Percentiles rank a stretch among this genome's conserved stretches.
Conservation (phyloP, 2,888 invertebrate species). For the Nudaria mundana region DNA sequence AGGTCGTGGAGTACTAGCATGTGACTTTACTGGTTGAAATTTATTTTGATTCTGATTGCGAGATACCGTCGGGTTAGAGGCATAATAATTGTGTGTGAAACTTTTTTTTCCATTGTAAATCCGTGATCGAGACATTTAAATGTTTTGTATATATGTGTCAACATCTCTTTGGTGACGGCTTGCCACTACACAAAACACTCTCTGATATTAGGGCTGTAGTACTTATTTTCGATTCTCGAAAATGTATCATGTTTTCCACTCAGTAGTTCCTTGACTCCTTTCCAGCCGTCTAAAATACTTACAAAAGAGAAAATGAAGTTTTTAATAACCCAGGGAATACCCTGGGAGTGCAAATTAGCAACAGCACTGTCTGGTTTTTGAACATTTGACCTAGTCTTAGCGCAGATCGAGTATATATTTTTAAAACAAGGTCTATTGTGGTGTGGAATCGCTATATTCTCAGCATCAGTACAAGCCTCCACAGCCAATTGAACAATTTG, state of each 20-base stretch:
- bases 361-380: constrained; percentile 86
- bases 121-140: constrained; percentile 81
- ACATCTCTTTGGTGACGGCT: constrained; percentile 80
- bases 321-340: constrained; percentile 88
- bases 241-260: constrained; percentile 83
- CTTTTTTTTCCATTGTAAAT: constrained; percentile 76
- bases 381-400: constrained; percentile 86
- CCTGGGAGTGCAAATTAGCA: constrained; percentile 87
- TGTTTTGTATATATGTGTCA: constrained; percentile 82
- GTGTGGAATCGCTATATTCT: constrained; percentile 85
- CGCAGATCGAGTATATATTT: constrained; percentile 87
- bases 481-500: constrained; percentile 83
- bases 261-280: constrained; percentile 84
- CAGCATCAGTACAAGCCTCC: constrained; percentile 85
- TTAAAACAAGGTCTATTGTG: constrained; percentile 87
- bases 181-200: constrained; percentile 83
- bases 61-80: constrained; percentile 68
- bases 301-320: constrained; percentile 89
- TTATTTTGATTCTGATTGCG: constrained; percentile 71
- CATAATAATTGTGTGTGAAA: constrained; percentile 75
- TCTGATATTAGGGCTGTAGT: constrained; percentile 80
- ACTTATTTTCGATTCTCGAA: constrained; percentile 82
- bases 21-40: constrained; percentile 61
- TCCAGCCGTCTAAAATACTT: constrained; percentile 87
- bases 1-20: constrained; percentile 59